Conservation (phyloP, 2,888 invertebrate species). For the Polydrusus tereticollis region DNA sequence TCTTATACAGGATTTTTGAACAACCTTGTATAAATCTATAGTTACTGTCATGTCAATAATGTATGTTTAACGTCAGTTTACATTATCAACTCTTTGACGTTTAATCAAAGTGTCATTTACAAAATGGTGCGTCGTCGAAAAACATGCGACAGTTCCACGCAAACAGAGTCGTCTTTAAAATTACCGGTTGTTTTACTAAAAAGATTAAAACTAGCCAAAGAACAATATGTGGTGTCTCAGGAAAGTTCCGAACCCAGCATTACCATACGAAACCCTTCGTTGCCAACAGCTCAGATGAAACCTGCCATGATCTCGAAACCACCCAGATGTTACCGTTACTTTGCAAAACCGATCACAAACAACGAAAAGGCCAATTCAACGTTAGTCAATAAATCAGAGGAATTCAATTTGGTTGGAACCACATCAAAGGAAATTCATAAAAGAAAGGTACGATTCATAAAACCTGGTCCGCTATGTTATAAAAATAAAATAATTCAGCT, state of each 20-base stretch:
- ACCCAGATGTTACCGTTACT: conserved; percentile 43
- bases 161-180: neutral
- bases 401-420: neutral
- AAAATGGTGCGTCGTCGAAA: conserved; percentile 21
- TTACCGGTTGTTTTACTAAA: neutral
- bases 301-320: conserved; percentile 43
- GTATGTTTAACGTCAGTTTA: neutral
- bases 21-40: too few species aligned
- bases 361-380: conserved; percentile 51
- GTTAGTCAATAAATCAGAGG: conserved; percentile 13
- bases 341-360: conserved; percentile 50
- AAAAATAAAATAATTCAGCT: conserved; percentile 16
- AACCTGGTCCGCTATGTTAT: conserved; percentile 34
- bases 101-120: too few species aligned
- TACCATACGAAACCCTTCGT: conserved; percentile 42
- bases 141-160: conserved; percentile 12
- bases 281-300: conserved; percentile 18
- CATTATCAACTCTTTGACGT: neutral
- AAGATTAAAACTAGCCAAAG: neutral
- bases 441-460: conserved; percentile 28
- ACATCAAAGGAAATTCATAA: neutral
- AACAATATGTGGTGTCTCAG: neutral
- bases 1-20: too few species aligned
- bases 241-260: conserved; percentile 25
- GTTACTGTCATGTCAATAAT: too few species aligned